Base-by-base conservation (phyloP, 2,888 invertebrate genomes). In the Coelopa pilipes region DNA sequence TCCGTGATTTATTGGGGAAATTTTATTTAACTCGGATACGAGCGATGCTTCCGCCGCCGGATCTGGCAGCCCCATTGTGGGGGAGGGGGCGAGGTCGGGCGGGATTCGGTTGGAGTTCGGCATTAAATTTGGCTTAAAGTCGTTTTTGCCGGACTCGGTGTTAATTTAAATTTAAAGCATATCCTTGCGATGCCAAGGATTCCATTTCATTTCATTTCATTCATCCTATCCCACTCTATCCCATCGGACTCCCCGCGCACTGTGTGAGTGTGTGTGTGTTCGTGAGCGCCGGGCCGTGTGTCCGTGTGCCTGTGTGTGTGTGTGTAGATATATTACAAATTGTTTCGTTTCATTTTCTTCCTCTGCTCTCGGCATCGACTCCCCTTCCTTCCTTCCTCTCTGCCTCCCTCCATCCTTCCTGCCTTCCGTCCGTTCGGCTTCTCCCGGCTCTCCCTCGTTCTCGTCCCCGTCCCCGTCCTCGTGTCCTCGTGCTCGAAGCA, bases 271-370 rank as follows among this genome's bases (percentile, higher is more conserved):
- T 70, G 68, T 65, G 50, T 71, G 46, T 69, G 24, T 49, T 53
- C 72, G 74, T 76, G 62, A 73, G 67, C 72, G 65, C 71, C 63
- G 19, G 17, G 17, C 46, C n/a, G 10, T 55, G 13, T 57, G 47
- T 63, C 53, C 70, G 50, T 82, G 70, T 74, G 78, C 78, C 78
- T 79, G 80, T 72, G 50, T 82, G 70, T 74, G 78, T 78, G 79
- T 79, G 80, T 80, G 80, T 82, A 83, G 82, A 83, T 84, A 84
- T 81, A 84, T 84, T 83, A 83, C 83, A 84, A 84, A 83, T 84
- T 84, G 84, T 83, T 84, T 84, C 83, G 84, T 82, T 84, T 66
- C 71, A 55, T 34, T 49, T 53, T 70, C 59, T 49, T 59, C 55
- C 65, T 70, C 50, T 49, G 46, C 17, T 50, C n/a, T 13, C 66